These are phyloP conservation scores for Natator depressus DNA, from an alignment of 2,113 vertebrate genomes.

Conservation along the genomic window DNA sequence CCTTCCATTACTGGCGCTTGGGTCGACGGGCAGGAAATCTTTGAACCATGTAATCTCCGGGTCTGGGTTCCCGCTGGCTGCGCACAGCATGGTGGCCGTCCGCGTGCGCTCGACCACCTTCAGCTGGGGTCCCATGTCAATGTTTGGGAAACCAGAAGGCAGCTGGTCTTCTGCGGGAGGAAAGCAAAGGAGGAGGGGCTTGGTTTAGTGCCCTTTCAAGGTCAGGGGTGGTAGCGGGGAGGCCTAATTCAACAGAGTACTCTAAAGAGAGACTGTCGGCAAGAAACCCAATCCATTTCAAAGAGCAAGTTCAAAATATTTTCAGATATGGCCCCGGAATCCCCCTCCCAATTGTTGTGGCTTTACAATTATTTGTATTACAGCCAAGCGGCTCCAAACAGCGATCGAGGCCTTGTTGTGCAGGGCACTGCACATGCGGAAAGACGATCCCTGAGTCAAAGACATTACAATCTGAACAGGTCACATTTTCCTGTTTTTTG, in stretches of 20 bases:
- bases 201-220: fast-evolving
- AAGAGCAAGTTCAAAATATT: not conserved
- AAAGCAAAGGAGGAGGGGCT: fast-evolving
- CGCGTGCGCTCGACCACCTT: conserved; percentile 97
- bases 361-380: fast-evolving
- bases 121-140: conserved; percentile 98
- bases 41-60: conserved; percentile 99
- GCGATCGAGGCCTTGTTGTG: not conserved
- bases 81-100: conserved; percentile 97
- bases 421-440: not conserved
- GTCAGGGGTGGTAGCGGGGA: fast-evolving
- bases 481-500: not conserved
- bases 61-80: conserved; percentile 96
- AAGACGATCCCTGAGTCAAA: not conserved
- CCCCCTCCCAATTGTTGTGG: not conserved
- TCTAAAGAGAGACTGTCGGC: fast-evolving
- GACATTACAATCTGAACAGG: fast-evolving
- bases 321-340: not conserved
- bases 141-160: conserved; percentile 95
- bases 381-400: not conserved
- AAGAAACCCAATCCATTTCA: not conserved
- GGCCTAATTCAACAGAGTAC: fast-evolving
- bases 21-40: conserved; percentile 97
- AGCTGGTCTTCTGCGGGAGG: conserved; percentile 91
- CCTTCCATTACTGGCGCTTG: conserved; percentile 91